Conservation (phyloP, 2,888 invertebrate genomes). For the Pristionchus japonicus region DNA sequence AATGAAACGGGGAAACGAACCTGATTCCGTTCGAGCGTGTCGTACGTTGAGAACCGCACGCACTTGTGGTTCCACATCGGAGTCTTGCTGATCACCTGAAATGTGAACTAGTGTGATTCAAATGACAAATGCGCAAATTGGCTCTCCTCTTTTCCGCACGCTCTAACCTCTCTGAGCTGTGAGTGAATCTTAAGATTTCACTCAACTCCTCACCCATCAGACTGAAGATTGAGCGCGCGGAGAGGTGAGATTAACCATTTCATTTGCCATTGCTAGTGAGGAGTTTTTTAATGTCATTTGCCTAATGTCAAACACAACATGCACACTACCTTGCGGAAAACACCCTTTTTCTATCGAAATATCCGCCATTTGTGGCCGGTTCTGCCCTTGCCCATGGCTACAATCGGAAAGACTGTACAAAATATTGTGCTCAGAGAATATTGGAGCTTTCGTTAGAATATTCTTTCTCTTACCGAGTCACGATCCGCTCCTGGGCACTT, state of each 20-base stretch:
- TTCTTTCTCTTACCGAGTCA: slow-evolving; percentile 34
- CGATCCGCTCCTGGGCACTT: slow-evolving; percentile 19
- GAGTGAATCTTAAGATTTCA: no score
- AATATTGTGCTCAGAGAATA: background rate
- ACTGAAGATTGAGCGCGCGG: no score
- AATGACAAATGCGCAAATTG: no score
- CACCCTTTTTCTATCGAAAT: background rate
- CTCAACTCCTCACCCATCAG: no score
- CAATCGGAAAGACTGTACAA: background rate
- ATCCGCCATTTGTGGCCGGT: background rate
- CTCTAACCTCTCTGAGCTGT: no score
- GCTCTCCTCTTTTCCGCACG: no score
- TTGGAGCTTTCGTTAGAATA: background rate
- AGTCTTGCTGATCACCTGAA: slow-evolving; percentile 40
- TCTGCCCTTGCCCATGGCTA: background rate
- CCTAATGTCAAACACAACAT: no score
- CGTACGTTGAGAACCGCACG: slow-evolving; percentile 38
- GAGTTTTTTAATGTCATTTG: no score
- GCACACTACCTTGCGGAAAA: background rate
- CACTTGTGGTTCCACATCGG: slow-evolving; percentile 47
- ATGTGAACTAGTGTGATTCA: no score
- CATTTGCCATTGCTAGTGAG: no score
- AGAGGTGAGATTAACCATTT: no score
- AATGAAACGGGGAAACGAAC: no score
- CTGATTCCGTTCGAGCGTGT: slow-evolving; percentile 29